Evolutionary conservation across 2,797 vertebrate genomes (phyloP), one percentile per base, ranked within the genome.

Genomic region (Pseudocheirus occidentalis): DNA sequence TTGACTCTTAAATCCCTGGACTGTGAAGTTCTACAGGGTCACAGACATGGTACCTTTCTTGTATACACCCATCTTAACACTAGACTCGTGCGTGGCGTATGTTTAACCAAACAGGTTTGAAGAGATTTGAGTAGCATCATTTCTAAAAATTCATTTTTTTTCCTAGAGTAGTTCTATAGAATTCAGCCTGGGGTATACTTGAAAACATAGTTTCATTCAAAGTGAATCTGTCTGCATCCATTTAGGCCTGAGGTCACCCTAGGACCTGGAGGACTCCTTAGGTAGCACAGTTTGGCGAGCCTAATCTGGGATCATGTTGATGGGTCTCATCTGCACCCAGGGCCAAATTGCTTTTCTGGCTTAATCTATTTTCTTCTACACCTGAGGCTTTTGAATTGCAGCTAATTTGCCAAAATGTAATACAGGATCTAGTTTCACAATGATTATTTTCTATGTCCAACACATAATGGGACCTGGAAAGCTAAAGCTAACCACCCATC

Each of bases 401-500:
- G 73, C 73, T 87, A 87, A 87, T 87, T 87, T 54, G 57, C 29
- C 90, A 95, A 91, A 27, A 90, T 12, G 28, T 55, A 55, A 96
- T 34, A 92, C 40, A 90, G 11, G 54, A 73, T 40, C 53, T 87
- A 29, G 66, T 27, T 66, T 57, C 91, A 81, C 92, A 91, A 93
- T 27, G 27, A 34, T 89, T 92, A 28, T 89, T 91, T 90, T 93
- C 90, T 58, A 94, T 59, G 57, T 9, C 55, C 34, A 89, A 54
- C 2, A 50, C n/a, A 2, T 62, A 90, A 66, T 55, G n/a, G 40
- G 89, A 56, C 91, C 13, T 56, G 40, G 10, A 12, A 40, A 9
- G 54, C 53, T 93, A 92, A 90, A 95, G 28, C n/a, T 57, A 92
- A 94, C 52, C 46, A 55, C 40, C 90, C 54, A 91, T 56, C 40